phyloP scores from a whole-genome alignment of 1,140 invertebrate species.

The Bombus difficillimus region DNA sequence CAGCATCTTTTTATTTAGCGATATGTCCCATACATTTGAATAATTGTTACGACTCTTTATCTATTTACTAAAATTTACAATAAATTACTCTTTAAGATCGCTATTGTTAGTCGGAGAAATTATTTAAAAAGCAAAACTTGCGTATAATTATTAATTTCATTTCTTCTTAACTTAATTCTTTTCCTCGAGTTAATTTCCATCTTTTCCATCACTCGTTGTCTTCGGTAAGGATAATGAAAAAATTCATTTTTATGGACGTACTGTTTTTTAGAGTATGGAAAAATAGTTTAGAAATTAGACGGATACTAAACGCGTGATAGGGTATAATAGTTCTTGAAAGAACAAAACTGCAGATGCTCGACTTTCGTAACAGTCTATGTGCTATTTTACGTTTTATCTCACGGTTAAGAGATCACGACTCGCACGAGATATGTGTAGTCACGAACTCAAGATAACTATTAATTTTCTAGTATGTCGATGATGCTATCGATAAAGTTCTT shows the following conservation, averaged over 20 bases:
- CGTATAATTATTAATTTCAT: too few species aligned
- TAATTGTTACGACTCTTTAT: not conserved
- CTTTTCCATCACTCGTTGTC: too few species aligned
- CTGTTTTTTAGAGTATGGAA: not conserved
- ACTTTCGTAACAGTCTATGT: conserved; percentile 5
- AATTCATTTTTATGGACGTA: not conserved
- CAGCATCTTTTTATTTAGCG: not conserved
- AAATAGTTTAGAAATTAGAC: not conserved
- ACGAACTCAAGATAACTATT: not conserved
- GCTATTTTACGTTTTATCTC: not conserved
- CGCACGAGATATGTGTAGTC: not conserved
- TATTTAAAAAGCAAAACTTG: too few species aligned
- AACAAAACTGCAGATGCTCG: not conserved
- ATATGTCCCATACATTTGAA: not conserved
- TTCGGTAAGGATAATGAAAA: not conserved
- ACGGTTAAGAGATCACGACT: conserved; percentile 11
- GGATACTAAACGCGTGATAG: not conserved
- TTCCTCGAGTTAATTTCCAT: too few species aligned
- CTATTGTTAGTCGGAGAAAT: too few species aligned
- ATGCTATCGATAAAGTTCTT: not conserved
- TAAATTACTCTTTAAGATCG: not conserved
- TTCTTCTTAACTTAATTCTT: too few species aligned
- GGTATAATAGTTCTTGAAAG: not conserved
- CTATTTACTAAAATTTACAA: not conserved
- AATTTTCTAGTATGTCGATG: not conserved